Base-by-base conservation (phyloP, 2,113 vertebrate genomes). In the Mastomys natalensis region DNA sequence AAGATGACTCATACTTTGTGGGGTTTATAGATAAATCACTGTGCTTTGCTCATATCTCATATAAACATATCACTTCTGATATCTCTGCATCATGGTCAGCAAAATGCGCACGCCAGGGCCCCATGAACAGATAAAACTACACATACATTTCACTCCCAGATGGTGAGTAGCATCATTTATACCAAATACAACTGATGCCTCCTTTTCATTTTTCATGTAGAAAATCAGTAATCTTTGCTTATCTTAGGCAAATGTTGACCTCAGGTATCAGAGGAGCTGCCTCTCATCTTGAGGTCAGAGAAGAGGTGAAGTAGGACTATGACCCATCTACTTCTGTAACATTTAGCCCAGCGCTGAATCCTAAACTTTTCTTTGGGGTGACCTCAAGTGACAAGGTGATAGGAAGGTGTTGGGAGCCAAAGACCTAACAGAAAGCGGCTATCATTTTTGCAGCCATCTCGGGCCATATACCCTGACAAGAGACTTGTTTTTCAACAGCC, bases 251-350 rank as follows among this genome's bases (percentile, higher is more conserved):
- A 96, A 97, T 81, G 70, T 37, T 85, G 60, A 86, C 55, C 51
- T 73, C 26, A 17, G 13, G 12, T 97, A 97, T 96, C 94, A 96
- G 95, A 95, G 10, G 92, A 81, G 93, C 92, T 96, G 76, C 26
- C 95, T 97, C 43, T 95, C 97, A 80, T 34, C 10, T 37, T 24
- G 37, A 12, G 19, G 45, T 73, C 17, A 22, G 45, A 87, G 17
- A 48, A 43, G 29, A 97, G 66, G 80, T 66, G 43, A 91, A 62
- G 12, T 62, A 58, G 16, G 43, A 29, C 85, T 60, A n/a, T 43
- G 80, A 17, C 37, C 76, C 37, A 40, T 78, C 31, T 4, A 68
- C 6, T 62, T 94, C 68, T 2, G 29, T 64, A 72, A 91, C 13
- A 76, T 87, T 64, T 96, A 88, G 80, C 31, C n/a, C 10, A 62